Evolutionary conservation across 2,888 invertebrate genomes (phyloP).

Genomic region (Leucozona laternaria): DNA sequence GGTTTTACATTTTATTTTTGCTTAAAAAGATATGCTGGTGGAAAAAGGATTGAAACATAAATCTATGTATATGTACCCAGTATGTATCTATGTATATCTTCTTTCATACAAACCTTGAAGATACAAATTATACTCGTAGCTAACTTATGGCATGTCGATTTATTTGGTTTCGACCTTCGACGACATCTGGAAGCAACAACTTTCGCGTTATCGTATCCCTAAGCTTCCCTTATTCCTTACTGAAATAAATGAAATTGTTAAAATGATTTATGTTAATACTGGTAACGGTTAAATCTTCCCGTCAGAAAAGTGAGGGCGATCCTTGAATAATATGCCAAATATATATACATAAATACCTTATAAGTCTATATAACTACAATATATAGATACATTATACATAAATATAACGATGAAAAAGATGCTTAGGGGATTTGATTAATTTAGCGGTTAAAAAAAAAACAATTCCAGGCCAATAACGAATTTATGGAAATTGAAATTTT

Average conservation of each 20-base stretch:
- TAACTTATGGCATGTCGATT: slow-evolving; percentile 2
- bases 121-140: neutral
- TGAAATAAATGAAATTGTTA: slow-evolving; percentile 25
- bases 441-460: slow-evolving; percentile 24
- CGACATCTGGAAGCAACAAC: slow-evolving; percentile 18
- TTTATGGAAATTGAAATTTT: slow-evolving; percentile 52
- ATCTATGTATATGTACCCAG: too few relatives aligned
- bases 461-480: slow-evolving; percentile 41
- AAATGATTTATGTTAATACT: slow-evolving; percentile 43
- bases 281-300: neutral
- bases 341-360: neutral
- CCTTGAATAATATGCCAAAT: slow-evolving; percentile 2
- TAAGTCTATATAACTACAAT: too few relatives aligned
- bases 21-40: neutral
- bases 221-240: neutral
- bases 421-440: slow-evolving; percentile 27
- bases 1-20: neutral
- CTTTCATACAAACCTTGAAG: slow-evolving; percentile 1
- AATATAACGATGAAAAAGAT: slow-evolving; percentile 9
- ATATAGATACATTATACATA: too few relatives aligned
- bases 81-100: too few relatives aligned
- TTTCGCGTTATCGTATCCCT: neutral
- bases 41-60: slow-evolving; percentile 6
- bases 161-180: slow-evolving; percentile 2
- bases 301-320: neutral